phyloP scores from a whole-genome alignment of 2,797 vertebrate species.

The Kryptopterus vitreolus region DNA sequence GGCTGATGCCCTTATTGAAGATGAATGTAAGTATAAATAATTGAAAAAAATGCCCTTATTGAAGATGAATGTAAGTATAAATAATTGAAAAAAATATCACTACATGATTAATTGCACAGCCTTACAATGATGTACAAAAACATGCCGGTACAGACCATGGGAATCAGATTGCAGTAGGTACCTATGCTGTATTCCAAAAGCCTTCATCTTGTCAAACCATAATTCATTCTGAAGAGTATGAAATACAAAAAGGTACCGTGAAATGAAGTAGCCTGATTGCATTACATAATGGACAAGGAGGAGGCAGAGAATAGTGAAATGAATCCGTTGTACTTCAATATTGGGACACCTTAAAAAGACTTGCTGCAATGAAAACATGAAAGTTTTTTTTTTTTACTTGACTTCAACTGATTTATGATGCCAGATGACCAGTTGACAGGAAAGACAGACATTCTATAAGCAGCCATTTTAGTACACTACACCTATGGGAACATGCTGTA shows the following conservation, averaged over 20 bases:
- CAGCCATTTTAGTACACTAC: not conserved
- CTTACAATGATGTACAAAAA: not conserved
- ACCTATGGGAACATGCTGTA: constrained; percentile 3
- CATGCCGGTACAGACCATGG: not conserved
- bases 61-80: not conserved
- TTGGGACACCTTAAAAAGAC: not conserved
- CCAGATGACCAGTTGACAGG: constrained; percentile 9
- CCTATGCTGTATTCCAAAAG: not conserved
- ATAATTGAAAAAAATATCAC: not conserved
- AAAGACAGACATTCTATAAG: constrained; percentile 37
- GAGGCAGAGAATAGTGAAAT: too few relatives aligned
- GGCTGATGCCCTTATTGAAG: not conserved
- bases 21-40: not conserved
- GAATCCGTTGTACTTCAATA: not conserved
- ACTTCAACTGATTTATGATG: constrained; percentile 11
- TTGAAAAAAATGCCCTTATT: not conserved
- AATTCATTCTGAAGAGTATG: not conserved
- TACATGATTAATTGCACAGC: not conserved
- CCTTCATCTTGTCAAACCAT: not conserved
- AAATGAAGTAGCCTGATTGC: not conserved
- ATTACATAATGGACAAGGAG: not conserved
- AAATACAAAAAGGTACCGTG: not conserved
- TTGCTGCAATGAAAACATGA: not conserved
- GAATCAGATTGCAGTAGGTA: not conserved
- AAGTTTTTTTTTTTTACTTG: not conserved